Conservation (phyloP, 2,888 invertebrate genomes). For the Adineta ricciae region DNA sequence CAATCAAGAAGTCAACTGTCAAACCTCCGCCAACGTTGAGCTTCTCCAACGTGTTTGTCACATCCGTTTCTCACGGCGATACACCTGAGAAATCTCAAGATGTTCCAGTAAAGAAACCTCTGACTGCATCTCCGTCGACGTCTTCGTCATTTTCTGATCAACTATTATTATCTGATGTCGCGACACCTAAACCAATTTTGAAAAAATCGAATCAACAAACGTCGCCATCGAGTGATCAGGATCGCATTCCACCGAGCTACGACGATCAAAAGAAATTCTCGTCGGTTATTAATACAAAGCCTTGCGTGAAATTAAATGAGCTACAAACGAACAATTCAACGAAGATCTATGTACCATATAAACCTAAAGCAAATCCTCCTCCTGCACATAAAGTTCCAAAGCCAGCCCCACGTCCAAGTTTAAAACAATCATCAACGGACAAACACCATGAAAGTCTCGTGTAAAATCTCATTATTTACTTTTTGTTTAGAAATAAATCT, state of each 20-base stretch:
- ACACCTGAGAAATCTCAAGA: too few species aligned
- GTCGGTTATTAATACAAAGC: not conserved
- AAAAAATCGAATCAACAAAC: not conserved
- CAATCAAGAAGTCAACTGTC: not conserved
- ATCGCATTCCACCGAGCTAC: conserved; percentile 4
- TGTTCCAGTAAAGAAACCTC: not conserved
- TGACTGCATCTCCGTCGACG: not conserved
- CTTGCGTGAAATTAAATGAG: not conserved
- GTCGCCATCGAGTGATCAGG: not conserved
- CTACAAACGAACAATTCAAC: not conserved
- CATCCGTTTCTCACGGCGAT: not conserved
- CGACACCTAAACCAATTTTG: not conserved
- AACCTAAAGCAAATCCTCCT: not conserved
- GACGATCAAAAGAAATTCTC: not conserved
- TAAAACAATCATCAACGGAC: not conserved
- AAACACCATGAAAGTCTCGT: conserved; percentile 10
- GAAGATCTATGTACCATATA: not conserved
- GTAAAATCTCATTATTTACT: not conserved
- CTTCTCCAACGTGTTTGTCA: not conserved
- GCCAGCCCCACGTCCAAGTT: not conserved
- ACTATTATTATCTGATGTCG: not conserved
- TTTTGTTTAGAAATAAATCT: not conserved
- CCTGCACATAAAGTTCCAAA: not conserved
- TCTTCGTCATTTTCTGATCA: not conserved
- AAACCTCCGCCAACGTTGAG: not conserved